These are phyloP conservation scores for Haliclystus octoradiatus DNA, from an alignment of 30 jellyfish, hydroid and myxozoan species.

Conservation along the genomic window DNA sequence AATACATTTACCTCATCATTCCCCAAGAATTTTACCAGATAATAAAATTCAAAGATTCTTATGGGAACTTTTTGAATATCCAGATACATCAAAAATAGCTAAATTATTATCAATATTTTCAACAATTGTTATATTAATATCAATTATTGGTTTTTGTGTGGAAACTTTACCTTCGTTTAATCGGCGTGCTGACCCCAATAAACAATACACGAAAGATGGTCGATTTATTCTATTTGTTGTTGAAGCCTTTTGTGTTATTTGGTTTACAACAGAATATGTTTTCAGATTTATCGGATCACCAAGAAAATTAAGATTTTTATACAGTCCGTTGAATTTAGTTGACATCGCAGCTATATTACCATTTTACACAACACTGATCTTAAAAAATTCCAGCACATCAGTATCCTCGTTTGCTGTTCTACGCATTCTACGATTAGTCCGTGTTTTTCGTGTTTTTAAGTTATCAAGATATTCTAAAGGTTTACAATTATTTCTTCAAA, in stretches of 20 bases:
- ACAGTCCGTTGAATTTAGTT: conserved; percentile 45
- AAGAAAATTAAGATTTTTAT: conserved; percentile 34
- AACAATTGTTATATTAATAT: conserved; percentile 35
- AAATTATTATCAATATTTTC: conserved; percentile 37
- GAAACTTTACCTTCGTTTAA: conserved; percentile 66
- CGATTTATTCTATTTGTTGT: conserved; percentile 19
- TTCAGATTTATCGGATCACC: conserved; percentile 45
- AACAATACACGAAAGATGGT: conserved; percentile 2
- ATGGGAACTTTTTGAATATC: conserved; percentile 62
- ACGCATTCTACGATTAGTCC: conserved; percentile 67
- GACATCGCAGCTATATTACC: conserved; percentile 76
- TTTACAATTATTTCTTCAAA: conserved; percentile 45
- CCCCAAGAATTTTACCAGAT: conserved; percentile 16
- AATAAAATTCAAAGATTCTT: conserved; percentile 30
- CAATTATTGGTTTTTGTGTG: conserved; percentile 59
- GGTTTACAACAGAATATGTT: conserved; percentile 60
- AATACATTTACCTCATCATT: conserved; percentile 9
- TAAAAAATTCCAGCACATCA: conserved; percentile 21
- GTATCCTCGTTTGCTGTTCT: conserved; percentile 57
- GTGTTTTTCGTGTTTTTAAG: conserved; percentile 74
- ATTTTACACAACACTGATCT: conserved; percentile 36
- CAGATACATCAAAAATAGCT: conserved; percentile 44
- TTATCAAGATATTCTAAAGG: conserved; percentile 77
- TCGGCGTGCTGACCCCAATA: conserved; percentile 1
- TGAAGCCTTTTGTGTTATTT: conserved; percentile 61